Evolutionary conservation across 2,113 vertebrate species (phyloP).

Genomic region (Eublepharis macularius): DNA sequence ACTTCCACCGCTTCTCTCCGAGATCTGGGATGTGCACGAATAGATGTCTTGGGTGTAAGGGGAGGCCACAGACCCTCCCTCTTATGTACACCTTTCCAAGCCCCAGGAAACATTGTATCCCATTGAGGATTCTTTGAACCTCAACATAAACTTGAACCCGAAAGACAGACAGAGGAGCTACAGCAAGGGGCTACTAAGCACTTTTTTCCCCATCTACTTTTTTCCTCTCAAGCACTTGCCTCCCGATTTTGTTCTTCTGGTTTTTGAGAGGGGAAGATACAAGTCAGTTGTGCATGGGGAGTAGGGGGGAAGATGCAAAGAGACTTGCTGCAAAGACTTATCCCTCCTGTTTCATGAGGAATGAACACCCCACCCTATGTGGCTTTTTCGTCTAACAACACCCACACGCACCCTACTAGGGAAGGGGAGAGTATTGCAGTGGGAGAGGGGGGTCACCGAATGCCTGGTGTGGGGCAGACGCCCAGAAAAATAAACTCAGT

Average conservation of each 20-base stretch:
- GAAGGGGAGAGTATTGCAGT: neutral
- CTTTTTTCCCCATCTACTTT: neutral
- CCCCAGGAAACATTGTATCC: neutral
- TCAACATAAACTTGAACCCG: neutral
- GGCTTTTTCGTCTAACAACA: neutral
- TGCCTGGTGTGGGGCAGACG: neutral
- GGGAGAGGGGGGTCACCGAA: neutral
- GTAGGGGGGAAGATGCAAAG: neutral
- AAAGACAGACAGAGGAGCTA: neutral
- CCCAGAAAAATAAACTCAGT: constrained; percentile 16
- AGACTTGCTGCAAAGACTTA: neutral
- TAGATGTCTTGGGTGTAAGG: constrained; percentile 25
- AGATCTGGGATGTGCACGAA: constrained; percentile 78
- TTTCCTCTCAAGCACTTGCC: neutral
- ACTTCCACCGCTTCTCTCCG: constrained; percentile 73
- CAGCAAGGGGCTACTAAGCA: constrained; percentile 27
- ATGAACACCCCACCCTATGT: neutral
- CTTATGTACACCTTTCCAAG: neutral
- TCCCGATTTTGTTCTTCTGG: neutral
- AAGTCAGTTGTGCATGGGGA: neutral
- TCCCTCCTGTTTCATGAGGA: neutral
- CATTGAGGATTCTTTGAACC: neutral
- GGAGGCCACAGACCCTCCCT: neutral
- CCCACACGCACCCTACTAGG: neutral
- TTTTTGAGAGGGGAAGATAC: neutral